Evolutionary conservation across 2,113 vertebrate species (phyloP).

Genomic region (Campylorhamphus procurvoides): DNA sequence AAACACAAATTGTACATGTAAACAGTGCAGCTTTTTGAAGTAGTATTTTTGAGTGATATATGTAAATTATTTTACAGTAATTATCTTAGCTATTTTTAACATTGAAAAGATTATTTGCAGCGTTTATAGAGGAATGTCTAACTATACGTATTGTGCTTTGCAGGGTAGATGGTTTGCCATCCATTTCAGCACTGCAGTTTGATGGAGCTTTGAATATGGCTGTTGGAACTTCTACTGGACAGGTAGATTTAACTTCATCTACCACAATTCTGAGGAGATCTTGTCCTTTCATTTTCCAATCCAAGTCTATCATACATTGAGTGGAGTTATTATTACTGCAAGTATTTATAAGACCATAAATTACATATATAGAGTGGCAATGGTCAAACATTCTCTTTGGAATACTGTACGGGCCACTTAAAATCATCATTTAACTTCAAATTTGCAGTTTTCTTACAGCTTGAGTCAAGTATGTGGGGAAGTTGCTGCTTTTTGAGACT

Average conservation of each 20-base stretch:
- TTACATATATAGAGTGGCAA: not conserved
- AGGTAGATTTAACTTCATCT: conserved; percentile 76
- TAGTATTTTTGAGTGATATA: not conserved
- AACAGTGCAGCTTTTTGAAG: not conserved
- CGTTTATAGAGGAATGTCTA: not conserved
- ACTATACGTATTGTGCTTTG: conserved; percentile 30
- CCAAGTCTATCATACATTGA: not conserved
- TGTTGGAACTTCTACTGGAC: conserved; percentile 94
- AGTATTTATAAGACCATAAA: not conserved
- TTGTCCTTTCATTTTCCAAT: not conserved
- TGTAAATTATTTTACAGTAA: not conserved
- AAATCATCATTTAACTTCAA: not conserved
- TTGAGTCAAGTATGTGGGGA: not conserved
- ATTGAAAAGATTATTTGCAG: not conserved
- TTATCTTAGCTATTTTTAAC: not conserved
- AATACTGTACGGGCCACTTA: not conserved
- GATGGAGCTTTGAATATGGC: conserved; percentile 88
- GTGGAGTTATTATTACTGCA: not conserved
- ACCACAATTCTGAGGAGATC: not conserved
- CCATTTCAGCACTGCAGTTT: conserved; percentile 90
- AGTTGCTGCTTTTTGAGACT: not conserved
- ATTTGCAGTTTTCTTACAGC: not conserved
- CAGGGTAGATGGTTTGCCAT: conserved; percentile 89
- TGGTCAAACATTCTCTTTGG: not conserved
- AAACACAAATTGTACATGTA: not conserved